A percentile compares a stretch with the other conserved stretches of the same genome.
Conservation (phyloP, 2,113 vertebrate genomes). For the Leuciscus idus region DNA sequence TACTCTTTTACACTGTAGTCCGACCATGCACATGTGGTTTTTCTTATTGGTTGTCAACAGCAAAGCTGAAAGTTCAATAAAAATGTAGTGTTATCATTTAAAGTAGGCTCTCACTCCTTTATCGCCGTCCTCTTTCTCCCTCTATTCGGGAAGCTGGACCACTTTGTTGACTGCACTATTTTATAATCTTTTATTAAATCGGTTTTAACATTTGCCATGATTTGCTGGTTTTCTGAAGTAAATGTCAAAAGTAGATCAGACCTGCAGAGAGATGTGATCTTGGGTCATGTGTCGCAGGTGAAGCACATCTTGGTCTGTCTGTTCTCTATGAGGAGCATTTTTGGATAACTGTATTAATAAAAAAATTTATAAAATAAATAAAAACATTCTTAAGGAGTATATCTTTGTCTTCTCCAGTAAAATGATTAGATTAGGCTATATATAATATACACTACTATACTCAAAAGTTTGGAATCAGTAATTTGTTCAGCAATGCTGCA, state of each 20-base stretch:
- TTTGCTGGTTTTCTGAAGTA: not conserved
- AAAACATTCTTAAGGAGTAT: not conserved
- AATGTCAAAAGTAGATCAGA: constrained; percentile 7
- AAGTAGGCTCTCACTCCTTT: not conserved
- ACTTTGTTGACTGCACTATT: not conserved
- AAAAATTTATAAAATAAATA: not conserved
- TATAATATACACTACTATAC: not conserved
- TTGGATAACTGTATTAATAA: too few species aligned
- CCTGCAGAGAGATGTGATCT: not conserved
- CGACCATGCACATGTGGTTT: not conserved
- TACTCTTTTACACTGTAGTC: not conserved
- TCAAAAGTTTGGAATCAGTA: not conserved
- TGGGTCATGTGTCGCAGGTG: not conserved
- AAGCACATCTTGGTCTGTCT: not conserved
- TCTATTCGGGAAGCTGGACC: not conserved
- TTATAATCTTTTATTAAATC: constrained; percentile 24
- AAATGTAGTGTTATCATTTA: not conserved
- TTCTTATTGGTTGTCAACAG: not conserved
- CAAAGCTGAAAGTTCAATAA: not conserved
- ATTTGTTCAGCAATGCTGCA: too few species aligned
- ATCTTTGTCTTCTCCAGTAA: not conserved
- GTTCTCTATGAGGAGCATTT: not conserved
- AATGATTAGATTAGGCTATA: not conserved
- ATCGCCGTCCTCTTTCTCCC: not conserved
- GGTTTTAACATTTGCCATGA: constrained; percentile 15